phyloP scores from a whole-genome alignment of 1,140 invertebrate species.

The Leguminivora glycinivorella region DNA sequence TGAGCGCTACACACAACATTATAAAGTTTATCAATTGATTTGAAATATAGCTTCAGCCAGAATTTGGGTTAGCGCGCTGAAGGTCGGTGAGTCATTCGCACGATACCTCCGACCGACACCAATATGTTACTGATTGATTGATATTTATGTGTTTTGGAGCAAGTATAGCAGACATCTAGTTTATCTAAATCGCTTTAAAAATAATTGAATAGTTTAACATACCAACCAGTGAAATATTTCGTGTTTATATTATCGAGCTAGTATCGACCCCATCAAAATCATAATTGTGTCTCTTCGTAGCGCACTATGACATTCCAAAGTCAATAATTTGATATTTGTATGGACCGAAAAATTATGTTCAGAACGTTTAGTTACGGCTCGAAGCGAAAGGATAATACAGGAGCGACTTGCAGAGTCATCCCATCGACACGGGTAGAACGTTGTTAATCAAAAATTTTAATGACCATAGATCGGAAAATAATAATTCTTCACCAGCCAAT shows the following conservation, averaged over 20 bases:
- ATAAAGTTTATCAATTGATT: slow-evolving; percentile 23
- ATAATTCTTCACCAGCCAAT: slow-evolving; percentile 70
- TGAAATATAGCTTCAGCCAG: not conserved
- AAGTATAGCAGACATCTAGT: not conserved
- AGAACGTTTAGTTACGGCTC: slow-evolving; percentile 70
- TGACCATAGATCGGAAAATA: slow-evolving; percentile 78
- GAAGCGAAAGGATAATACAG: slow-evolving; percentile 62
- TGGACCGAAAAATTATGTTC: slow-evolving; percentile 57
- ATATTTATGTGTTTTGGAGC: not conserved
- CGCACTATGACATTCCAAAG: slow-evolving; percentile 49
- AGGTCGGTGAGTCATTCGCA: not conserved
- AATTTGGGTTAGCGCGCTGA: slow-evolving; percentile 3
- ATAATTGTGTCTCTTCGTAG: slow-evolving; percentile 36
- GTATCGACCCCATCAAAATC: slow-evolving; percentile 30
- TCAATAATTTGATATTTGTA: slow-evolving; percentile 70
- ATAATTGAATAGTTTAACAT: no score
- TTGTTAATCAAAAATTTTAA: slow-evolving; percentile 79
- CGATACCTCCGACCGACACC: not conserved
- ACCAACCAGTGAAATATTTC: not conserved
- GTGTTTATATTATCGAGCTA: no score
- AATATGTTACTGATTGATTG: not conserved
- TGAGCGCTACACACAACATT: slow-evolving; percentile 8
- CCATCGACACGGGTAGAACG: slow-evolving; percentile 75
- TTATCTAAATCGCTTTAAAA: no score
- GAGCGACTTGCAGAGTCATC: slow-evolving; percentile 67